A percentile compares a stretch with the other conserved stretches of the same genome.
Evolutionary conservation across 2,888 invertebrate species (phyloP).

Genomic region (Cepaea hortensis): DNA sequence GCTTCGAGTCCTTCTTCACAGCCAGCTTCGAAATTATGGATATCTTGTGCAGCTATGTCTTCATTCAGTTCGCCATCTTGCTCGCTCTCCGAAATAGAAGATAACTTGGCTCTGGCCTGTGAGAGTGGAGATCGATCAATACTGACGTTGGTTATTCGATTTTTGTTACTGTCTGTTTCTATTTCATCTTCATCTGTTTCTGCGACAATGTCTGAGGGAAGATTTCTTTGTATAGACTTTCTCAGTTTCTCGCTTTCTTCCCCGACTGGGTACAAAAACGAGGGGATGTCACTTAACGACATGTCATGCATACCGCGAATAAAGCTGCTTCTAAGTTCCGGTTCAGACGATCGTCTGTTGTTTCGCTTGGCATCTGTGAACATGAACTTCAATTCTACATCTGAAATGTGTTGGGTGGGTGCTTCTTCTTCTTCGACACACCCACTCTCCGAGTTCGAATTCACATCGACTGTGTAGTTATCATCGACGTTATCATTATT

Average conservation of each 20-base stretch:
- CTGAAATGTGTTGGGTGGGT: not conserved
- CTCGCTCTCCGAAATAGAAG: slow-evolving; percentile 22
- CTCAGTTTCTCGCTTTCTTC: slow-evolving; percentile 14
- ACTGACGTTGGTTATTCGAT: not conserved
- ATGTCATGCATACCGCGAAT: slow-evolving; percentile 28
- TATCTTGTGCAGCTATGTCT: not conserved
- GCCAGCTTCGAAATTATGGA: not conserved
- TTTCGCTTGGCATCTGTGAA: slow-evolving; percentile 3
- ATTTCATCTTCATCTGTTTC: slow-evolving; percentile 41
- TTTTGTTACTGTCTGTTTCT: slow-evolving; percentile 8
- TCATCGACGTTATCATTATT: not conserved
- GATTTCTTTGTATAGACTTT: slow-evolving; percentile 27
- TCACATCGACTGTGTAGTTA: not conserved
- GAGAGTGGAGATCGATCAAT: not conserved
- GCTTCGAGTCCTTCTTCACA: not conserved
- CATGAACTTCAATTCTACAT: slow-evolving; percentile 20
- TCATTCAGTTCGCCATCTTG: slow-evolving; percentile 1
- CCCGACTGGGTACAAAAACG: not conserved
- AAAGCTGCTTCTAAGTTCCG: slow-evolving; percentile 14
- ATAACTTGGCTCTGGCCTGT: not conserved
- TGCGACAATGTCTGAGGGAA: slow-evolving; percentile 41
- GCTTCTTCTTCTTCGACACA: not conserved
- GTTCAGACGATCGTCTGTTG: slow-evolving; percentile 35
- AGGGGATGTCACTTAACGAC: not conserved
- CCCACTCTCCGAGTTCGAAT: not conserved